phyloP scores from a whole-genome alignment of 2,888 invertebrate species.

The Phorcus lineatus region DNA sequence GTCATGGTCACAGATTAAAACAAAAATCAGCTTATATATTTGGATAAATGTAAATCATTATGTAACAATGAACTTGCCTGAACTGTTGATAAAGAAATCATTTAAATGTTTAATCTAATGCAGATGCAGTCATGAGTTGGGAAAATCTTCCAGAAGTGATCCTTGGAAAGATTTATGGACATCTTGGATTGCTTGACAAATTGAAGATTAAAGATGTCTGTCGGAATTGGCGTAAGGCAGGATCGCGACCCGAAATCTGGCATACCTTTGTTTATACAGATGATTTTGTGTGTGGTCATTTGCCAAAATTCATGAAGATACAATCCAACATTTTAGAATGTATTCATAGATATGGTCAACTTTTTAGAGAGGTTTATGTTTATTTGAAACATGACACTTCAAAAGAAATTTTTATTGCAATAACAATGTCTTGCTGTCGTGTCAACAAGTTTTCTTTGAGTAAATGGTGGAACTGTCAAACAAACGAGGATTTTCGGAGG shows the following conservation, averaged over 20 bases:
- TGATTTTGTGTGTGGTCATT: neutral
- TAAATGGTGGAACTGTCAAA: constrained; percentile 3
- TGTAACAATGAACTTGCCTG: too few species aligned
- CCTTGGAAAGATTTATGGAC: constrained; percentile 40
- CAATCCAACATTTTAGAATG: neutral
- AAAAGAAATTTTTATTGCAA: constrained; percentile 33
- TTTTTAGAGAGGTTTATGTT: constrained; percentile 20
- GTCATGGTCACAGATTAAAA: too few species aligned
- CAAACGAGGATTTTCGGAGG: neutral
- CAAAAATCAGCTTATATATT: too few species aligned
- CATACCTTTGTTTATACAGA: constrained; percentile 35
- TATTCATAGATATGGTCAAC: neutral
- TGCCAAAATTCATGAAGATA: neutral
- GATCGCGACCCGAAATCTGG: constrained; percentile 41
- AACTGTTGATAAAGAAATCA: too few species aligned
- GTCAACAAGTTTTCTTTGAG: constrained; percentile 30
- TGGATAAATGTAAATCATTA: too few species aligned
- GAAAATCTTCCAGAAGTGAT: constrained; percentile 41
- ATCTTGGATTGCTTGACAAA: constrained; percentile 38
- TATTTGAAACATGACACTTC: constrained; percentile 35
- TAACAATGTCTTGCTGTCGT: constrained; percentile 37
- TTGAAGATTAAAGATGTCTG: constrained; percentile 40
- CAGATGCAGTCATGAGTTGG: constrained; percentile 31
- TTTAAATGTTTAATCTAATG: too few species aligned
- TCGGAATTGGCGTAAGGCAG: constrained; percentile 39